phyloP scores from a whole-genome alignment of 2,113 vertebrate genomes.

The Dicerorhinus sumatrensis region DNA sequence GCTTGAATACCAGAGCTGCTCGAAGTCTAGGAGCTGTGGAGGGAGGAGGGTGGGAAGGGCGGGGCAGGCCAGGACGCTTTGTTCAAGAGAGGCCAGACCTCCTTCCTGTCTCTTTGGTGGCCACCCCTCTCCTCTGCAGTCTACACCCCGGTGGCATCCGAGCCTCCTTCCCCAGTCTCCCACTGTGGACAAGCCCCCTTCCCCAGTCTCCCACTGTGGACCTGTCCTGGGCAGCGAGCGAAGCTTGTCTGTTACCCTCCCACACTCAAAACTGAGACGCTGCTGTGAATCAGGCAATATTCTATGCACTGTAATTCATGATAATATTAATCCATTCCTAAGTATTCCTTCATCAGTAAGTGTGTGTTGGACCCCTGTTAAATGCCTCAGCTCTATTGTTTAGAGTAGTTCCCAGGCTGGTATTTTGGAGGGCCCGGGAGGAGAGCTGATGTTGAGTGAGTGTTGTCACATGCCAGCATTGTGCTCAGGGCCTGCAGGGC shows the following conservation, averaged over 20 bases:
- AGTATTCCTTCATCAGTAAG: background rate
- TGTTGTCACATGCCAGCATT: background rate
- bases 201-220: background rate
- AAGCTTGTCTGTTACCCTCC: background rate
- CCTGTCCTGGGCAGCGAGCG: background rate
- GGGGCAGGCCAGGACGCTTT: conserved; percentile 54
- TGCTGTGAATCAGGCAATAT: background rate
- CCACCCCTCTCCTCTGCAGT: background rate
- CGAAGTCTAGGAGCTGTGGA: conserved; percentile 54
- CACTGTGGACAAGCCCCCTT: background rate
- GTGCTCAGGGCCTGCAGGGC: fast-evolving
- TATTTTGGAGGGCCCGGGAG: background rate
- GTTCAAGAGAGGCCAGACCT: background rate
- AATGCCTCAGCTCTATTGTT: background rate
- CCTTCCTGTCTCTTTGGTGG: background rate
- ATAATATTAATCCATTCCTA: background rate
- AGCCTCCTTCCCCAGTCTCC: background rate
- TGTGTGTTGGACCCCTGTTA: background rate
- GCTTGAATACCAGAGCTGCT: conserved; percentile 85
- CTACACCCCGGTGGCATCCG: background rate
- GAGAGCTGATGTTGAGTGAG: fast-evolving
- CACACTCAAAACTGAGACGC: fast-evolving
- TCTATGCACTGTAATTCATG: background rate
- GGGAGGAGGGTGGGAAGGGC: conserved; percentile 62
- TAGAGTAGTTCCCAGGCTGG: background rate